Evolutionary conservation across 2,888 invertebrate species (phyloP).

Genomic region (Drosophila histrio): DNA sequence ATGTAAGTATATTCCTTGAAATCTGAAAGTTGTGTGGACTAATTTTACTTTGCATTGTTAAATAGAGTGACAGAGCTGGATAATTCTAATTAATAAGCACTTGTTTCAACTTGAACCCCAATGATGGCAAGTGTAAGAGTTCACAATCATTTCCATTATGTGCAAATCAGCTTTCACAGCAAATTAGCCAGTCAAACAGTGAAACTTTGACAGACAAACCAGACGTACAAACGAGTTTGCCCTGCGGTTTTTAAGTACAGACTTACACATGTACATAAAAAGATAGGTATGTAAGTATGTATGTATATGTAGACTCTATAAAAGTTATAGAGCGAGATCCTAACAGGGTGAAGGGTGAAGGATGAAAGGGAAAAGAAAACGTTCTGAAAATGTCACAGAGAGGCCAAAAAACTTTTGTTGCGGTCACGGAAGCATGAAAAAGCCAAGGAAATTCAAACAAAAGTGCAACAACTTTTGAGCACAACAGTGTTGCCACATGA

Average conservation of each 20-base stretch:
- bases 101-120: slow-evolving; percentile 26
- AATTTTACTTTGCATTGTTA: no score
- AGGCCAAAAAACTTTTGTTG: slow-evolving; percentile 56
- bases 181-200: slow-evolving; percentile 75
- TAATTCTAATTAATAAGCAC: slow-evolving; percentile 43
- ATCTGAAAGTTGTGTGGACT: not conserved
- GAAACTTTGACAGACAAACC: slow-evolving; percentile 68
- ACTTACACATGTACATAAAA: slow-evolving; percentile 11
- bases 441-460: slow-evolving; percentile 72
- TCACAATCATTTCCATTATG: slow-evolving; percentile 51
- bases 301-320: slow-evolving; percentile 23
- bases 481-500: slow-evolving; percentile 29
- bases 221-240: slow-evolving; percentile 57
- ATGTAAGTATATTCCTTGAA: not conserved
- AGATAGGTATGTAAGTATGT: slow-evolving; percentile 21
- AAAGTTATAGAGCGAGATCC: slow-evolving; percentile 57
- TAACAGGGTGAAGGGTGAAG: slow-evolving; percentile 15
- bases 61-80: no score
- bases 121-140: slow-evolving; percentile 5
- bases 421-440: slow-evolving; percentile 57
- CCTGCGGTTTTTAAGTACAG: slow-evolving; percentile 44
- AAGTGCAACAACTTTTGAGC: slow-evolving; percentile 72
- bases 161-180: slow-evolving; percentile 73
- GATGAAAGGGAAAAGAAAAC: slow-evolving; percentile 9
- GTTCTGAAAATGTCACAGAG: slow-evolving; percentile 53